phyloP scores from a whole-genome alignment of 2,113 vertebrate genomes.

The Gymnobelideus leadbeateri region DNA sequence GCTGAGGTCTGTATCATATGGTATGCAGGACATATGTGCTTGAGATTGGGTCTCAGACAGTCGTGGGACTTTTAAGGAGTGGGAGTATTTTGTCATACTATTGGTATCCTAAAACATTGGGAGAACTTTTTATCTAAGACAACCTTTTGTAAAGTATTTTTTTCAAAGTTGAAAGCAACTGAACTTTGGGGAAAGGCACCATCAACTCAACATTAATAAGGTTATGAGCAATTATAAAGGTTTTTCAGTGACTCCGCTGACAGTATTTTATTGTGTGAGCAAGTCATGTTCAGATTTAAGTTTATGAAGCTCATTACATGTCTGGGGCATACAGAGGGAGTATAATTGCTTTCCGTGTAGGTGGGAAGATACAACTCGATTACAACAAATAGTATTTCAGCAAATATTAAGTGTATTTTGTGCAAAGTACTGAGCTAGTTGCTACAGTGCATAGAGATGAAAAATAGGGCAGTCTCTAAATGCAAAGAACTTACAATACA shows the following conservation, averaged over 20 bases:
- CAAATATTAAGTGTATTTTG: neutral
- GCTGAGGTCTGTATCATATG: neutral
- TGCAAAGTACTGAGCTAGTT: neutral
- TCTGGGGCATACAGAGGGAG: neutral
- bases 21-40: neutral
- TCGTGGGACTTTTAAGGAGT: neutral
- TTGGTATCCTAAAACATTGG: neutral
- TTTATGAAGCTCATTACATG: neutral
- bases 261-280: neutral
- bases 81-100: neutral
- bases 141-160: neutral
- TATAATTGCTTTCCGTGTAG: slow-evolving; percentile 28
- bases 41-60: neutral
- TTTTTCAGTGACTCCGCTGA: neutral
- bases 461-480: neutral
- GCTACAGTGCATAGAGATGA: neutral
- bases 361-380: neutral
- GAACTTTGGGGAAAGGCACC: neutral
- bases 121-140: neutral
- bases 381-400: slow-evolving; percentile 26
- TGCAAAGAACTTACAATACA: neutral
- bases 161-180: neutral
- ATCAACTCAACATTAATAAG: neutral
- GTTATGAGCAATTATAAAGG: neutral
- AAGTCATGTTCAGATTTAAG: neutral